Base-by-base conservation (phyloP, 2,113 vertebrate species). In the Cepphus grylle region DNA sequence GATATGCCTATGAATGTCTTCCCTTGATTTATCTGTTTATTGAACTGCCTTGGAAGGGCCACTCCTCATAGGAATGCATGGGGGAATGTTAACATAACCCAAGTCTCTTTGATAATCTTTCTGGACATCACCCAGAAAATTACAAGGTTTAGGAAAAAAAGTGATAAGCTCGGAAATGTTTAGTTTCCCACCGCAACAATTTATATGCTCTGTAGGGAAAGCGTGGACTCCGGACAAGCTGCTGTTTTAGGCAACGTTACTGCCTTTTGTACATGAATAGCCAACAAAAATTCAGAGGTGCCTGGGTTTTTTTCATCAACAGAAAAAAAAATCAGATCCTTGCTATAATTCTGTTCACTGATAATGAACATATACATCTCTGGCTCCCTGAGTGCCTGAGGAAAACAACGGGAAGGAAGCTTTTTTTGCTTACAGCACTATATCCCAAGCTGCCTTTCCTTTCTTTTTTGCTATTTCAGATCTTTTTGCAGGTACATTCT, bases 1-100 rank as follows among this genome's bases (percentile, higher is more conserved):
- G 95, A 94, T 96, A 92, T 96, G 92, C 86, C 89, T 96, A 88
- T 96, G 94, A 97, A 97, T 94, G 95, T 81, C 80, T 96, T 95
- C 63, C 81, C 85, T 91, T 97, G 96, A 97, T 98, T 97, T 97
- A 96, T 98, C 96, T 96, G 88, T 96, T 97, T 97, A 97, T 97
- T 96, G 97, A 97, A 96, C 92, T 92, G 92, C 59, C 88, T 96
- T 95, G 88, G 92, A 96, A 96, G 83, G 77, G 66, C 82, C 58
- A 83, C 90, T 96, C 45, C 85, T 91, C 82, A 83, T 23, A 91
- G 74, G 74, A 94, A 90, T 85, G 70, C 67, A 88, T 67, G 34
- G 55, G 63, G 85, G 17, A 94, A 69, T 58, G 69, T 90, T 93
- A 96, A 84, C 85, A 95, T 58, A 94, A 86, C 76, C 73, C 62